A percentile compares a stretch with the other conserved stretches of the same genome.
phyloP scores from a whole-genome alignment of 1,140 invertebrate species.

The Drosophila repletoides region DNA sequence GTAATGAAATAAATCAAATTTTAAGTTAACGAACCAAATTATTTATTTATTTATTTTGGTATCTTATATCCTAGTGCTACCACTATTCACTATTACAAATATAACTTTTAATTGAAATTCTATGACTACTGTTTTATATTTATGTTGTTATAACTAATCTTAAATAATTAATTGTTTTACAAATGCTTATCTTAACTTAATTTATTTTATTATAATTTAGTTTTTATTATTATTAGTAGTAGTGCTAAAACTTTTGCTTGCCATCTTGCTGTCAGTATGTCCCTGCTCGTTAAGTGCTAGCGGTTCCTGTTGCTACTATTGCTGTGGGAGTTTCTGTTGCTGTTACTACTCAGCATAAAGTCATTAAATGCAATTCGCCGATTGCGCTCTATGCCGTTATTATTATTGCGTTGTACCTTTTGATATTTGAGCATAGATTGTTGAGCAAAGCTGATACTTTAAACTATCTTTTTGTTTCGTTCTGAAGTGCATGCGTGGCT shows the following conservation, averaged over 20 bases:
- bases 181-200: too few relatives aligned
- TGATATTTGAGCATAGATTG: conserved; percentile 61
- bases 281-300: conserved; percentile 4
- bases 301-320: background rate
- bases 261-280: background rate
- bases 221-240: too few relatives aligned
- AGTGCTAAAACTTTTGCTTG: background rate
- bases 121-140: too few relatives aligned
- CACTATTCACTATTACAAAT: too few relatives aligned
- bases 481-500: conserved; percentile 23
- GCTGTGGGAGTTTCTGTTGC: conserved; percentile 2
- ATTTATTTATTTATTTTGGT: too few relatives aligned
- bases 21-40: too few relatives aligned
- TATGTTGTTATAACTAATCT: too few relatives aligned
- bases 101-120: too few relatives aligned
- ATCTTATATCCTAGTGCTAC: too few relatives aligned
- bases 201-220: too few relatives aligned
- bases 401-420: conserved; percentile 53
- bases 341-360: conserved; percentile 53
- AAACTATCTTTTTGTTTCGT: conserved; percentile 3
- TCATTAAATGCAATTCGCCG: conserved; percentile 75
- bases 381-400: conserved; percentile 60
- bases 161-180: too few relatives aligned
- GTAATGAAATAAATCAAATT: too few relatives aligned
- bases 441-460: conserved; percentile 46